Conservation (phyloP, 1,140 invertebrate species). For the Hyles euphorbiae region DNA sequence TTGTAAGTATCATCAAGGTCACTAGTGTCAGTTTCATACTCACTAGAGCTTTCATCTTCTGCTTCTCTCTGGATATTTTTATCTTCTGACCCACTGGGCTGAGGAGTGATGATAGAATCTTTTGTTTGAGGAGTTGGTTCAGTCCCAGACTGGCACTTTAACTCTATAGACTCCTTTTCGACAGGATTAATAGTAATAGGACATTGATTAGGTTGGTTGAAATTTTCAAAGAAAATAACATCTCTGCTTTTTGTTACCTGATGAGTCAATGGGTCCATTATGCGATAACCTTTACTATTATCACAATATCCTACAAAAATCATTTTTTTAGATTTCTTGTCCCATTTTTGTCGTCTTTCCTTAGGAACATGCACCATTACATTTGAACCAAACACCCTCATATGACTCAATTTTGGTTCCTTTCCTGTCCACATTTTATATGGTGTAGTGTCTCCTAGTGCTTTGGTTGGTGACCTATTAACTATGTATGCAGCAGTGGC, state of each 20-base stretch:
- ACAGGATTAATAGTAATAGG: background rate
- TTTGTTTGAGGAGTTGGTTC: background rate
- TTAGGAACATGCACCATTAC: slow-evolving; percentile 55
- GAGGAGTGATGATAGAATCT: no score
- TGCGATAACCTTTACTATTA: slow-evolving; percentile 34
- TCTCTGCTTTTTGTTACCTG: no score
- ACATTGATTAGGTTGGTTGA: background rate
- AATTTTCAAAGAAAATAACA: slow-evolving; percentile 1
- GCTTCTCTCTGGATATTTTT: no score
- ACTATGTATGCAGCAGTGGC: slow-evolving; percentile 16
- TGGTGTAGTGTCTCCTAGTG: slow-evolving; percentile 33
- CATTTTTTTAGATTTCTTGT: slow-evolving; percentile 42
- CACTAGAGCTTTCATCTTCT: no score
- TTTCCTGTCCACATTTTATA: slow-evolving; percentile 53
- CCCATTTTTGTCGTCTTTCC: slow-evolving; percentile 48
- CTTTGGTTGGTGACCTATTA: slow-evolving; percentile 22
- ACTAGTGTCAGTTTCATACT: no score
- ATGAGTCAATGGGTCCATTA: slow-evolving; percentile 30
- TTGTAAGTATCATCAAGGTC: no score
- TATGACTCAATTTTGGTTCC: slow-evolving; percentile 41
- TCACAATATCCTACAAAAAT: slow-evolving; percentile 50
- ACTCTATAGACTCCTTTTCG: slow-evolving; percentile 19
- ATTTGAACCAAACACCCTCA: slow-evolving; percentile 54
- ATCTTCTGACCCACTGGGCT: no score
- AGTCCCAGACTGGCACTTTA: slow-evolving; percentile 4